Evolutionary conservation across 2,113 vertebrate species (phyloP).

Genomic region (Coreoperca whiteheadi): DNA sequence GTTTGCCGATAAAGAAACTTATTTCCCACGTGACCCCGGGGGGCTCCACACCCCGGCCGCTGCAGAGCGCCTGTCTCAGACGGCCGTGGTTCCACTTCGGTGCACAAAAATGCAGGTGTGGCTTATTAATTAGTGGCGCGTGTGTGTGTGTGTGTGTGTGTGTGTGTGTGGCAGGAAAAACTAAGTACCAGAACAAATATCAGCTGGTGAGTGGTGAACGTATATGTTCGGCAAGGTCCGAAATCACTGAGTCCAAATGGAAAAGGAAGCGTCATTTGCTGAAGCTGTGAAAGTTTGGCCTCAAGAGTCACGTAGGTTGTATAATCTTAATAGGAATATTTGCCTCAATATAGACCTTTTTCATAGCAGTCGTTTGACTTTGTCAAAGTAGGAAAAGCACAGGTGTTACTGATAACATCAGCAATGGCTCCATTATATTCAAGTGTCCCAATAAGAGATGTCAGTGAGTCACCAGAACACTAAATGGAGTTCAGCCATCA

Average conservation of each 20-base stretch:
- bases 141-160: too few relatives aligned
- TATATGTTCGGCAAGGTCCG: too few relatives aligned
- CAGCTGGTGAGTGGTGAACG: too few relatives aligned
- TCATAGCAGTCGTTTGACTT: neutral
- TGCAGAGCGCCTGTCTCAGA: neutral
- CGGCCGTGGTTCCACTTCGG: too few relatives aligned
- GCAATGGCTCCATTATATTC: too few relatives aligned
- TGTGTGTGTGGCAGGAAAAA: neutral
- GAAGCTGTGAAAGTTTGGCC: neutral
- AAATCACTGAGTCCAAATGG: neutral
- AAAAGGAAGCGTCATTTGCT: neutral
- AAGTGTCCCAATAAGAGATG: neutral
- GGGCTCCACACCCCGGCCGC: neutral
- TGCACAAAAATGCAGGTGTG: neutral
- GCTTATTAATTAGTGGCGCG: neutral
- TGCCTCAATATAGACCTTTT: too few relatives aligned
- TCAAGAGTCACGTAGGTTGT: neutral
- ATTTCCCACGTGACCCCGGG: neutral
- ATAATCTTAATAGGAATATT: neutral
- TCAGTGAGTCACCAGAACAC: neutral
- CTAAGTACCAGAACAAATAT: neutral
- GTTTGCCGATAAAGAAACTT: accelerated
- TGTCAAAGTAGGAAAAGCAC: neutral
- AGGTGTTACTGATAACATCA: neutral
- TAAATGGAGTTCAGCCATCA: neutral